Evolutionary conservation across 2,888 invertebrate species (phyloP), one percentile per base, ranked within the genome.

Genomic region (Ectemnius cavifrons): DNA sequence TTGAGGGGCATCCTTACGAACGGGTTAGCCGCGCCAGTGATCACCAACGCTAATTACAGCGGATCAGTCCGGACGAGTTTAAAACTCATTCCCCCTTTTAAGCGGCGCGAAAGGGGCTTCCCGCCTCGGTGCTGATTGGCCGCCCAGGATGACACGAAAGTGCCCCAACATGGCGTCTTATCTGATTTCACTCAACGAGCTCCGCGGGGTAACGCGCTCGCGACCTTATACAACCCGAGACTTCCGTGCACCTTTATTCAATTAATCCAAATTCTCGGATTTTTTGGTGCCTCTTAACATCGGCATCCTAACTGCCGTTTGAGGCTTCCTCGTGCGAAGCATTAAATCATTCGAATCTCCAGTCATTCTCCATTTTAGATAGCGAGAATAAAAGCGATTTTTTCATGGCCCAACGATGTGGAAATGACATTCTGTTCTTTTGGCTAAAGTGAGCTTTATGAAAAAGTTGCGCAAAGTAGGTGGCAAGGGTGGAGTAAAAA

Each of bases 91-190:
- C 89, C 85, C 84, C 82, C 70, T 70, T 87, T 86, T 86, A 84
- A 87, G 85, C 85, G 84, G 79, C 80, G 85, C 86, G 79, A 87
- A 87, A 87, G 87, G 87, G 89, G 88, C 89, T 89, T 88, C 89
- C 85, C 88, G 83, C 84, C 85, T 82, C 78, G 83, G 72, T 79
- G 84, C 87, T 84, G 87, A 89, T 89, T 89, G 89, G 89, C 84
- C 85, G 85, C 76, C 77, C 81, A 82, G 84, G 88, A 89, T 89
- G 90, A 89, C 90, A 90, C 86, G 85, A 88, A 88, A 88, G 89
- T 89, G 89, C 88, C 85, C 85, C 87, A 90, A 89, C 88, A 90
- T 90, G 90, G 90, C 90, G 90, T 86, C 90, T 88, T 88, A 89
- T 89, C 89, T 88, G 87, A 89, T 89, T 88, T 89, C 87, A 87